Evolutionary conservation across 2,888 invertebrate genomes (phyloP).

Genomic region (Ennomos fuscantarius): DNA sequence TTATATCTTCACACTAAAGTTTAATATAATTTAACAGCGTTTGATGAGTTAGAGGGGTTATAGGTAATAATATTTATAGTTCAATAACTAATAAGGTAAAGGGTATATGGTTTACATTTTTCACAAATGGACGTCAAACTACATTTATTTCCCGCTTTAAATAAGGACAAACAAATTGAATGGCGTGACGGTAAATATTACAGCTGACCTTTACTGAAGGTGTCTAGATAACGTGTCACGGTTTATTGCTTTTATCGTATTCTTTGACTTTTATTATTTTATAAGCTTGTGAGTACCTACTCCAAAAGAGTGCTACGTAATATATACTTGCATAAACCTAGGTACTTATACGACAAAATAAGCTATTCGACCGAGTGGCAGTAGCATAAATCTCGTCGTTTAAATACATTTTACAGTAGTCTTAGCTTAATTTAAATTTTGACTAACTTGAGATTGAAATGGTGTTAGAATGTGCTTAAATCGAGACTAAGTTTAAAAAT

Average conservation of each 20-base stretch:
- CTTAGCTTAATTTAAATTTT: no score
- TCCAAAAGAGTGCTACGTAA: no score
- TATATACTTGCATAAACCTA: no score
- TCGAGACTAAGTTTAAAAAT: no score
- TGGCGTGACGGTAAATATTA: constrained; percentile 24
- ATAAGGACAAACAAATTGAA: constrained; percentile 4
- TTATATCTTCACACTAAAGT: constrained; percentile 29
- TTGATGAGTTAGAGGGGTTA: constrained; percentile 41
- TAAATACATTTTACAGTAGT: no score
- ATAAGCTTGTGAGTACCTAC: not conserved
- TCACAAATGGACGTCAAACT: constrained; percentile 31
- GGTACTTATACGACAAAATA: no score
- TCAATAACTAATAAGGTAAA: constrained; percentile 16
- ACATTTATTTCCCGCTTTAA: not conserved
- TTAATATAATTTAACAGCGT: constrained; percentile 29
- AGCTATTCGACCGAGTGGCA: no score
- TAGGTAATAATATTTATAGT: constrained; percentile 36
- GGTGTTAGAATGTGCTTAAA: no score
- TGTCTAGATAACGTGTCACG: constrained; percentile 16
- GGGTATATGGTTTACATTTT: constrained; percentile 38
- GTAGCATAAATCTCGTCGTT: no score
- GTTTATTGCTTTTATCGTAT: constrained; percentile 17
- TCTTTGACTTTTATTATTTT: constrained; percentile 13
- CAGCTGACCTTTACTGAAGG: constrained; percentile 21
- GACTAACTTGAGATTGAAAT: no score